Conservation (phyloP, 2,888 invertebrate genomes). For the Dione juno region DNA sequence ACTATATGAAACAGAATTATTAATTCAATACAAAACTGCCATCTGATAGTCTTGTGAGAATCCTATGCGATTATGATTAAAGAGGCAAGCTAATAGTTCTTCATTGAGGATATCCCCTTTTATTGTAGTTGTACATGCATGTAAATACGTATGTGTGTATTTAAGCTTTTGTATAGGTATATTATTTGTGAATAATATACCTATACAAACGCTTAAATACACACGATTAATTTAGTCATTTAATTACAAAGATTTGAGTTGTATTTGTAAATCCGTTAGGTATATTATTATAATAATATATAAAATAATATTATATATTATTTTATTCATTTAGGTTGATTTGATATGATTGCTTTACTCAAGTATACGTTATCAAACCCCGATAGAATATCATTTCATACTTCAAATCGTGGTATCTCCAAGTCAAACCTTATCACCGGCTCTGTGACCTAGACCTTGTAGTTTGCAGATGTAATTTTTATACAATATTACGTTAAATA, state of each 20-base stretch:
- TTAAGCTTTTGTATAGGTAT: constrained; percentile 1
- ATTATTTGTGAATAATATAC: constrained; percentile 4
- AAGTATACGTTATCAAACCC: constrained; percentile 30
- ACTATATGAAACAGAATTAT: neutral
- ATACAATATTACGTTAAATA: neutral
- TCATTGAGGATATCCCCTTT: constrained; percentile 45
- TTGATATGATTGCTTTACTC: neutral
- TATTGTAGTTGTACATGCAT: constrained; percentile 25
- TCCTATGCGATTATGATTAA: neutral
- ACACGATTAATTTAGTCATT: neutral
- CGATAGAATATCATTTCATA: constrained; percentile 19
- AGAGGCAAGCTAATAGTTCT: constrained; percentile 7
- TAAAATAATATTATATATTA: no score
- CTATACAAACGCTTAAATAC: no score
- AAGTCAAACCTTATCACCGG: constrained; percentile 30
- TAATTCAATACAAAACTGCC: neutral
- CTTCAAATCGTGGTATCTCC: constrained; percentile 28
- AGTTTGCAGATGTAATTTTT: neutral
- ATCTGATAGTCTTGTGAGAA: neutral
- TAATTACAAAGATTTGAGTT: neutral
- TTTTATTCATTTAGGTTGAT: neutral
- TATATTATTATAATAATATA: no score
- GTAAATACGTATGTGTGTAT: neutral
- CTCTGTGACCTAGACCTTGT: constrained; percentile 34
- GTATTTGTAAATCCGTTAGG: neutral